Conservation (phyloP, 2,797 vertebrate species). For the Florisuga fusca region DNA sequence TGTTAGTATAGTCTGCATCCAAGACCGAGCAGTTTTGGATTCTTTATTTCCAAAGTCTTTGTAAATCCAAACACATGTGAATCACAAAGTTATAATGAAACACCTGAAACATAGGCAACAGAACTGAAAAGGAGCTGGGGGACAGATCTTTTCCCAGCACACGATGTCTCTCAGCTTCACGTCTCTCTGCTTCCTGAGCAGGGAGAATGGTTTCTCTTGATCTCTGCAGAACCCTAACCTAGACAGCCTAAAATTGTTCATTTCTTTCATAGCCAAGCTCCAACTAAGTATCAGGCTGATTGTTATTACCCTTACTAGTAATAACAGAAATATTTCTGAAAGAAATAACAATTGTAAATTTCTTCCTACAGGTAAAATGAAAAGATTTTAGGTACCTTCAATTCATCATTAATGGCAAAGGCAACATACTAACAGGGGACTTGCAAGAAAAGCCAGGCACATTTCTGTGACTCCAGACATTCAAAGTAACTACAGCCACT, state of each 20-base stretch:
- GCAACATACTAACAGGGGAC: neutral
- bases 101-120: neutral
- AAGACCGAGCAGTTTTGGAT: neutral
- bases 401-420: conserved; percentile 50
- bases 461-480: neutral
- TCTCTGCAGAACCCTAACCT: neutral
- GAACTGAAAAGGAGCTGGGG: neutral
- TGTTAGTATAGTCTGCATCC: neutral
- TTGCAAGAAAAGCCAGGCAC: neutral
- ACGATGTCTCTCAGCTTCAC: neutral
- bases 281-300: neutral
- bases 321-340: neutral
- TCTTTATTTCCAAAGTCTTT: neutral
- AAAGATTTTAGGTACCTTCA: conserved; percentile 76
- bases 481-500: neutral
- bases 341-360: neutral
- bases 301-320: neutral
- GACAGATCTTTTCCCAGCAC: neutral
- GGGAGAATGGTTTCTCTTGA: neutral
- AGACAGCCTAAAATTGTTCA: neutral
- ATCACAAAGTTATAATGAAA: neutral
- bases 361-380: neutral
- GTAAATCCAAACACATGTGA: neutral
- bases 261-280: neutral
- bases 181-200: neutral